Percentiles rank a stretch among this genome's conserved stretches.
Conservation (phyloP, 2,797 vertebrate genomes). For the Anniella stebbinsi region DNA sequence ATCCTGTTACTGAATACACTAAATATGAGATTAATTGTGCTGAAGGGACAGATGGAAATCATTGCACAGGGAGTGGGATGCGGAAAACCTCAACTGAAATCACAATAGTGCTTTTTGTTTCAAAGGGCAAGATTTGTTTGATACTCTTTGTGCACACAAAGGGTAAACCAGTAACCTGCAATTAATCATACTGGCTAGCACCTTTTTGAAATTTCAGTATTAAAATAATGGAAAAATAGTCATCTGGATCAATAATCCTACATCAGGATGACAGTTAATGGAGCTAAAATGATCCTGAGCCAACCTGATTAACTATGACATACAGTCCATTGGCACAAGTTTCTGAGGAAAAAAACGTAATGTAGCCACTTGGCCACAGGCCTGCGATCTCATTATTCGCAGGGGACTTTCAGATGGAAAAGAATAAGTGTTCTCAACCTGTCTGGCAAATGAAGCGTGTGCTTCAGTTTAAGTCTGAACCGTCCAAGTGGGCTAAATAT, state of each 20-base stretch:
- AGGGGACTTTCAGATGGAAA: slow-evolving; percentile 13
- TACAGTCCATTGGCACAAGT: slow-evolving; percentile 37
- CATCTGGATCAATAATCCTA: slow-evolving; percentile 38
- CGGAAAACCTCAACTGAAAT: slow-evolving; percentile 23
- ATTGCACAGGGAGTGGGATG: slow-evolving; percentile 12
- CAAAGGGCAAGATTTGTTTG: slow-evolving; percentile 49
- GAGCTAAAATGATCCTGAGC: slow-evolving; percentile 7
- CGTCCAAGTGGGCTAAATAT: background rate
- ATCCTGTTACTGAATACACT: slow-evolving; percentile 31
- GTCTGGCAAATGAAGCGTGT: slow-evolving; percentile 8
- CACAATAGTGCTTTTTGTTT: slow-evolving; percentile 43
- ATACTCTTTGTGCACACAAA: slow-evolving; percentile 51
- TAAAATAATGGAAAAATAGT: slow-evolving; percentile 55
- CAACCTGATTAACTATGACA: background rate
- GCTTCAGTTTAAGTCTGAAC: slow-evolving; percentile 18
- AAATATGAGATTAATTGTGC: slow-evolving; percentile 35
- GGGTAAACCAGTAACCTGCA: slow-evolving; percentile 53
- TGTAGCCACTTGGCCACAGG: slow-evolving; percentile 45
- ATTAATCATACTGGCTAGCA: slow-evolving; percentile 58
- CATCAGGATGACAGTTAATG: slow-evolving; percentile 40
- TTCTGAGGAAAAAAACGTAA: slow-evolving; percentile 46
- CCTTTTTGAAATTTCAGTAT: slow-evolving; percentile 54
- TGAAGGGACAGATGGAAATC: slow-evolving; percentile 54
- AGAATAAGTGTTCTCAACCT: slow-evolving; percentile 23
- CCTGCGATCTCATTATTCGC: slow-evolving; percentile 34